A percentile compares a stretch with the other conserved stretches of the same genome.
Evolutionary conservation across 2,113 vertebrate species (phyloP).

Genomic region (Microcebus lehilahytsara): DNA sequence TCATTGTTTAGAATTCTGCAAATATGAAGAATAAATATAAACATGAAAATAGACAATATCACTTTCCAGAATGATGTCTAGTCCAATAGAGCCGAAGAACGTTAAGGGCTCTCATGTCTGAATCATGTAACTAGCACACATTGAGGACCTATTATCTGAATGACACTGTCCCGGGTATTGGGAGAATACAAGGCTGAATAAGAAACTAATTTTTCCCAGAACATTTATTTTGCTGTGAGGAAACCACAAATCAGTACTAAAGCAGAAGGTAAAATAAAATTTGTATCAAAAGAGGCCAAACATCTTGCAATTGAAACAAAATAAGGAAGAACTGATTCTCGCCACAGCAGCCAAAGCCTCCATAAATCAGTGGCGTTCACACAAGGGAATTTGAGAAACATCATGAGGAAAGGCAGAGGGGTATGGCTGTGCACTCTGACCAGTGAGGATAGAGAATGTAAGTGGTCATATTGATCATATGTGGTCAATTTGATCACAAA

Average conservation of each 20-base stretch:
- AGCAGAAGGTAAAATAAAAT: slow-evolving; percentile 12
- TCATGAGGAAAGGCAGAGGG: fast-evolving
- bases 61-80: background rate
- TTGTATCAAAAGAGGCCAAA: background rate
- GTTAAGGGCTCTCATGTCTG: background rate
- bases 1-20: background rate
- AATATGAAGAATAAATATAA: background rate
- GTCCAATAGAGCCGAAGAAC: background rate
- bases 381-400: background rate
- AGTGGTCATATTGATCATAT: background rate
- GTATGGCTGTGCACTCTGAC: fast-evolving
- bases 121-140: background rate
- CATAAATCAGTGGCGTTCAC: background rate
- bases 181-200: background rate
- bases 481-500: background rate
- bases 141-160: background rate
- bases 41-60: background rate
- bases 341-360: background rate
- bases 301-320: background rate
- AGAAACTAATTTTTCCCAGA: background rate
- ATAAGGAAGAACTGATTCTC: background rate
- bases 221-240: background rate
- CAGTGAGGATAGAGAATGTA: background rate
- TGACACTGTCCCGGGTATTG: too few species aligned
- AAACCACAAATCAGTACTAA: background rate